These are phyloP conservation scores for Acipenser transmontanus DNA, from an alignment of 2,797 vertebrate genomes.

Conservation along the genomic window DNA sequence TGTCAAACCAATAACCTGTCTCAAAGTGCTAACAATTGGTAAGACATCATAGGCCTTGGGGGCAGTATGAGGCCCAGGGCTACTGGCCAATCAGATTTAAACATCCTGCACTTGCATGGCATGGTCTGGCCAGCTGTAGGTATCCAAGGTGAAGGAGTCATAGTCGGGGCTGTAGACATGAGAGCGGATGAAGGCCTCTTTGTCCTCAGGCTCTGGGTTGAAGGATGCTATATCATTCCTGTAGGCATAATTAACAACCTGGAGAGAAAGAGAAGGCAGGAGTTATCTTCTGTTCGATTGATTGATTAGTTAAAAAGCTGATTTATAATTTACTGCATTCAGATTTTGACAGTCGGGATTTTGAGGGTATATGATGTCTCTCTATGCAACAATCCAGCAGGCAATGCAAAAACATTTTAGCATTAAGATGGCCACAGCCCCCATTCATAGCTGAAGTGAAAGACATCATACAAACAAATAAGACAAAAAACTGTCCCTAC, in stretches of 20 bases:
- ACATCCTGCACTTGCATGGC: conserved; percentile 82
- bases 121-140: conserved; percentile 80
- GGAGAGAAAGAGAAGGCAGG: conserved; percentile 26
- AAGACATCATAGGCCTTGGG: neutral
- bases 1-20: too few relatives aligned
- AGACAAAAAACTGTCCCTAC: conserved; percentile 48
- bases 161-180: conserved; percentile 87
- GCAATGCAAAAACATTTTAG: too few relatives aligned
- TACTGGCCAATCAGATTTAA: conserved; percentile 37
- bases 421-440: too few relatives aligned
- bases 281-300: neutral
- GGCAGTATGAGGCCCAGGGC: neutral
- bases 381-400: too few relatives aligned
- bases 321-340: too few relatives aligned
- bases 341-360: too few relatives aligned
- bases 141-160: conserved; percentile 81
- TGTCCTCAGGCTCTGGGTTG: conserved; percentile 92
- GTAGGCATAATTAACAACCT: conserved; percentile 88
- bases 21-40: neutral
- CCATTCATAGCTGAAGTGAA: neutral
- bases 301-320: too few relatives aligned
- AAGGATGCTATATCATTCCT: conserved; percentile 75
- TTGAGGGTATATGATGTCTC: too few relatives aligned
- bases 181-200: conserved; percentile 84
- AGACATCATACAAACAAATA: neutral